These are phyloP conservation scores for Elegia similella DNA, from an alignment of 2,888 invertebrate species.

Conservation along the genomic window DNA sequence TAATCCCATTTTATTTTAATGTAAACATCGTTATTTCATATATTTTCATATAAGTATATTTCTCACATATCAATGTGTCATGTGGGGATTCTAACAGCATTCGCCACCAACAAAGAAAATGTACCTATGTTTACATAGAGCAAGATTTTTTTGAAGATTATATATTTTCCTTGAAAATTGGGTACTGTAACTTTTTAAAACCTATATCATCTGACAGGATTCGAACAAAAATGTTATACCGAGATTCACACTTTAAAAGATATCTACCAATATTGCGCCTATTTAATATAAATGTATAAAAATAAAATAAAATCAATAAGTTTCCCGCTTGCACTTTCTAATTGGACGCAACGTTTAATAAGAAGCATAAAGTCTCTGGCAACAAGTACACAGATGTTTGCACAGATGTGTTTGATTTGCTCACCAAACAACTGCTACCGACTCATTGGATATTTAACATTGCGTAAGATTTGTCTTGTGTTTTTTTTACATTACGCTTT, in stretches of 20 bases:
- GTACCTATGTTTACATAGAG: not conserved
- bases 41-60: not conserved
- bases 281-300: too few relatives aligned
- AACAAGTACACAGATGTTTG: slow-evolving; percentile 44
- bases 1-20: slow-evolving; percentile 29
- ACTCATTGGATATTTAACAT: slow-evolving; percentile 43
- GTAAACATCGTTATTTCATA: not conserved
- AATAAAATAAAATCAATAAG: not conserved
- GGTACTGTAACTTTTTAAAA: too few relatives aligned
- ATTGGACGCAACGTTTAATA: slow-evolving; percentile 41
- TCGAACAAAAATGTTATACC: too few relatives aligned
- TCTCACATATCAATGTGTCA: too few relatives aligned
- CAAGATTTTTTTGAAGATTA: too few relatives aligned
- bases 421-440: slow-evolving; percentile 52
- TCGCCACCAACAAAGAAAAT: not conserved
- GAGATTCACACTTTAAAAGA: too few relatives aligned
- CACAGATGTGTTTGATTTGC: slow-evolving; percentile 59
- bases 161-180: too few relatives aligned
- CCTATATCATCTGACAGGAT: too few relatives aligned
- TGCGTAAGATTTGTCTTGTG: slow-evolving; percentile 40
- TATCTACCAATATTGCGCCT: too few relatives aligned
- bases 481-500: slow-evolving; percentile 39
- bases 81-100: too few relatives aligned
- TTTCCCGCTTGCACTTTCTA: slow-evolving; percentile 37
- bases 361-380: slow-evolving; percentile 49